Conservation (phyloP, 2,888 invertebrate genomes). For the Dusona sp. region DNA sequence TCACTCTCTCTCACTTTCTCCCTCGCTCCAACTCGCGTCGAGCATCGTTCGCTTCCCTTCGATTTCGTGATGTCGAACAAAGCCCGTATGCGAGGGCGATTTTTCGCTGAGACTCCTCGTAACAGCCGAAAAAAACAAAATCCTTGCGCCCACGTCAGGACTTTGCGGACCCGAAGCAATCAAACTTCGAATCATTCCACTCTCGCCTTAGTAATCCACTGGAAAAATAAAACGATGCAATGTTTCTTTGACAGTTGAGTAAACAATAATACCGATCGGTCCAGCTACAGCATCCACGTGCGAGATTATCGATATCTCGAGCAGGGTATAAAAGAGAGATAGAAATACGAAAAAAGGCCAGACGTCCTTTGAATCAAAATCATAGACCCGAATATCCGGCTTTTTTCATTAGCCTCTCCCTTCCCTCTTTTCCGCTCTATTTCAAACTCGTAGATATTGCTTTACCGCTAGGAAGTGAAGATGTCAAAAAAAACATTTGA, state of each 20-base stretch:
- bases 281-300: constrained; percentile 43
- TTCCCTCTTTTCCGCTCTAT: constrained; percentile 20
- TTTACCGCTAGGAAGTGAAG: neutral
- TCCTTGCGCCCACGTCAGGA: neutral
- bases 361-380: constrained; percentile 50
- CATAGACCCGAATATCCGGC: constrained; percentile 47
- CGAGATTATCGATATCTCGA: constrained; percentile 15
- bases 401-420: neutral
- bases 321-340: constrained; percentile 1
- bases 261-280: constrained; percentile 38
- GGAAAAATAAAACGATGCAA: constrained; percentile 27
- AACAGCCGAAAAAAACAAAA: neutral
- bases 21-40: constrained; percentile 10
- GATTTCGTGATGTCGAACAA: constrained; percentile 56
- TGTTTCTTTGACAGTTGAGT: constrained; percentile 28
- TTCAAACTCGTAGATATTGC: constrained; percentile 48
- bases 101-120: constrained; percentile 11
- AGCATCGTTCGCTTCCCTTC: constrained; percentile 29
- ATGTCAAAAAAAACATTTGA: constrained; percentile 23
- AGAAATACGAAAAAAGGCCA: constrained; percentile 9
- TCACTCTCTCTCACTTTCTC: constrained; percentile 19
- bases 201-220: neutral
- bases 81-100: constrained; percentile 62
- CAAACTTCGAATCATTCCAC: constrained; percentile 2
- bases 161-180: neutral